Evolutionary conservation across 2,888 invertebrate genomes (phyloP), one percentile per base, ranked within the genome.

Genomic region (Coronaproctus castanopsis): DNA sequence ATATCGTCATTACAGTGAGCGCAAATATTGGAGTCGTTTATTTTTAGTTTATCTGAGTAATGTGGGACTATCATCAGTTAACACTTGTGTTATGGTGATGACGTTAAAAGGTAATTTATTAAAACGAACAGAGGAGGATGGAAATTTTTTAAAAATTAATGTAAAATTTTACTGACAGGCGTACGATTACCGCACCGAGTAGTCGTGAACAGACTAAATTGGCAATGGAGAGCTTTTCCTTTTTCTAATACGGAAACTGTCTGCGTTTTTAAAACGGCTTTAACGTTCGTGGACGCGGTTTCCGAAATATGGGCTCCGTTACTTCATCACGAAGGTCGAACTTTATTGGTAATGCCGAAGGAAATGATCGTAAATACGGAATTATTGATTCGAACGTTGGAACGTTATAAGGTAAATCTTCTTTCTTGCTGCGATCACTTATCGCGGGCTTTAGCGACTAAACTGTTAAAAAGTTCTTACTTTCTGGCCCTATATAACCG

Each of bases 251-350:
- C 77, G 0, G 87, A 88, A 68, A 75, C 76, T 8, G 77, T 78
- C 2, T 85, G 88, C 66, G 82, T 88, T 1, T 91, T 91, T 74
- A 92, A 92, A 73, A 92, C 92, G 0, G 87, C 91, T 0, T 73
- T 91, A 20, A 91, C 91, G 0, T 93, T 92, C 69, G 90, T 92
- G 2, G 92, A 92, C 70, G 87, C 90, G 0, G 82, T 89, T 8
- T 79, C 84, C 1, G 92, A 92, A 75, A 81, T 92, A 59, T 90
- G 90, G 85, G 86, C 86, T 0, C 85, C 90, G 0, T 70, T 92
- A 53, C 74, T 91, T 19, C 82, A 82, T 63, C 85, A 82, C 10
- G 70, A 74, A 65, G 74, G 74, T 0, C 71, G 79, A 62, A 77
- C 85, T 0, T 70, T 91, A 57, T 70, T 91, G 20, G 80, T 91